A percentile compares a stretch with the other conserved stretches of the same genome.
Conservation (phyloP, 2,113 vertebrate genomes). For the Argyrosomus japonicus region DNA sequence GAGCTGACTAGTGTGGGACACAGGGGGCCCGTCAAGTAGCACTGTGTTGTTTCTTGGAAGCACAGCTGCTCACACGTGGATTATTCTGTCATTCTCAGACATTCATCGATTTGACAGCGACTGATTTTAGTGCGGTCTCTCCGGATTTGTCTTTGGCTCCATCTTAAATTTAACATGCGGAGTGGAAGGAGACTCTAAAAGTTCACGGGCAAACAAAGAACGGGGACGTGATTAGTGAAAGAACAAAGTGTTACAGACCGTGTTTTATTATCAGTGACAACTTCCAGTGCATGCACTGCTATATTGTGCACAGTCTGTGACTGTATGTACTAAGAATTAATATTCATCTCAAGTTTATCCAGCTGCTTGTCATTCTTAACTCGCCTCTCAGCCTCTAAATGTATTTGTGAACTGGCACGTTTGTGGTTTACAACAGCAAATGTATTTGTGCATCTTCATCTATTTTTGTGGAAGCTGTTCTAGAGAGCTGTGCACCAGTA, state of each 20-base stretch:
- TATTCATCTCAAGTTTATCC: slow-evolving; percentile 11
- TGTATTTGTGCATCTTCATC: slow-evolving; percentile 8
- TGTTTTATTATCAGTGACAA: slow-evolving; percentile 51
- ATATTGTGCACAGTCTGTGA: background rate
- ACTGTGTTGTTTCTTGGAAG: slow-evolving; percentile 47
- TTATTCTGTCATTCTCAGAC: slow-evolving; percentile 64
- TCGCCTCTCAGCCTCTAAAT: background rate
- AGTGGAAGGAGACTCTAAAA: slow-evolving; percentile 25
- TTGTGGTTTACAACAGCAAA: background rate
- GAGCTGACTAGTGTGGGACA: slow-evolving; percentile 50
- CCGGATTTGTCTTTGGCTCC: slow-evolving; percentile 54
- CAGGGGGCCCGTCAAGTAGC: slow-evolving; percentile 34
- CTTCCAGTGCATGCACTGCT: slow-evolving; percentile 18
- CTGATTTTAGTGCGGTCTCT: slow-evolving; percentile 68
- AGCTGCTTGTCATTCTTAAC: slow-evolving; percentile 10
- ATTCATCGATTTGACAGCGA: slow-evolving; percentile 72
- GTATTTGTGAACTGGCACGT: slow-evolving; percentile 1
- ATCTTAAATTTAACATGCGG: slow-evolving; percentile 64
- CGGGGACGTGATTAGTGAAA: slow-evolving; percentile 31
- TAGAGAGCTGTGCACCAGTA: background rate
- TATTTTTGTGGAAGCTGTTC: slow-evolving; percentile 7
- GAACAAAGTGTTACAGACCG: slow-evolving; percentile 26
- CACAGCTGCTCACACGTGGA: slow-evolving; percentile 67
- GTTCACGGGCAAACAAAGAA: slow-evolving; percentile 43
- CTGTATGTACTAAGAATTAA: slow-evolving; percentile 19